phyloP scores from a whole-genome alignment of 1,140 invertebrate species.

The Camponotus vicinus region DNA sequence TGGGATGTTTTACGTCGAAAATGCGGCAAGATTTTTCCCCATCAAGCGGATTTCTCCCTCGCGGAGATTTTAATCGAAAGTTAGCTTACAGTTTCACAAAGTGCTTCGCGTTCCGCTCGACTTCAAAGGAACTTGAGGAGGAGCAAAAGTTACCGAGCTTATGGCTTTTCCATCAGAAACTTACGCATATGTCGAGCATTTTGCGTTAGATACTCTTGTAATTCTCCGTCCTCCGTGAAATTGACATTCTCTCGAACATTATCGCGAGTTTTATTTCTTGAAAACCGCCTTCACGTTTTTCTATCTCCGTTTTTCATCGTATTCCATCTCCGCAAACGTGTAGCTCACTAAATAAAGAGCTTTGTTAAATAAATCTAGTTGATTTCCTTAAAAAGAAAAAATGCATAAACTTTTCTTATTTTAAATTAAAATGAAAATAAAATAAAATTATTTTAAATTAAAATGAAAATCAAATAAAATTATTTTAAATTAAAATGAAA shows the following conservation, averaged over 20 bases:
- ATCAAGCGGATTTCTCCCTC: conserved; percentile 30
- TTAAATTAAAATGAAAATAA: not conserved
- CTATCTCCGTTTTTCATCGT: not conserved
- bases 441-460: too few species aligned
- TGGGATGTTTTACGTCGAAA: not conserved
- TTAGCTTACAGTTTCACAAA: conserved; percentile 74
- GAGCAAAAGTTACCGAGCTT: conserved; percentile 64
- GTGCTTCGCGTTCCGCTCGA: conserved; percentile 60
- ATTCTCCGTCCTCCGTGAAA: conserved; percentile 23
- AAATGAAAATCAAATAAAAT: too few species aligned
- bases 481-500: too few species aligned
- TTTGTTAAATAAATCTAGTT: not conserved
- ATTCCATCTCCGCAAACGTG: not conserved
- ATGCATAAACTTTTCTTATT: not conserved
- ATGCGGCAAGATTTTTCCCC: conserved; percentile 1
- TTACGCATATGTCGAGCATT: conserved; percentile 50
- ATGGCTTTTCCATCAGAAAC: conserved; percentile 70
- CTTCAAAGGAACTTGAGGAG: conserved; percentile 62
- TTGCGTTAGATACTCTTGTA: conserved; percentile 9
- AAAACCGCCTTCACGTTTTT: not conserved
- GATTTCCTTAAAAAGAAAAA: not conserved
- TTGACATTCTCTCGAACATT: not conserved
- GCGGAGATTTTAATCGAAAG: conserved; percentile 75
- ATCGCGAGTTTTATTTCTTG: not conserved
- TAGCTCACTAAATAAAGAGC: not conserved